phyloP scores from a whole-genome alignment of 2,797 vertebrate genomes.

The Gobio occitaniae region DNA sequence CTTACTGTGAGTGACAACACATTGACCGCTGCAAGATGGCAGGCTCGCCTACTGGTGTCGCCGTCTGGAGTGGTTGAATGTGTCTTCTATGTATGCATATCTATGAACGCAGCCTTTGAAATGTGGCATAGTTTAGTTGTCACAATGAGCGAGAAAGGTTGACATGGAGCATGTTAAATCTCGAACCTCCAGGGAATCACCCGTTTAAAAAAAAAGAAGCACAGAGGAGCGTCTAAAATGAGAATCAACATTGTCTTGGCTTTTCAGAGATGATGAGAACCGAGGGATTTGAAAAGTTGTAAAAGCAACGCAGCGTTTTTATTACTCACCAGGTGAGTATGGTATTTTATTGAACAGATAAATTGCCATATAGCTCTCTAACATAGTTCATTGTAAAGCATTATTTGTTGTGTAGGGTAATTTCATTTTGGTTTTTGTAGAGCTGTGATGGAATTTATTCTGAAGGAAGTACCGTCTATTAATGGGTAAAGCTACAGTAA shows the following conservation, averaged over 20 bases:
- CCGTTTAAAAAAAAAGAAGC: no score
- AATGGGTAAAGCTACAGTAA: neutral
- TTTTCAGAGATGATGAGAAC: neutral
- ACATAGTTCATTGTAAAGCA: neutral
- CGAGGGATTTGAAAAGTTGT: neutral
- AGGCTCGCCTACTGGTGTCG: no score
- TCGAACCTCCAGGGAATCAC: no score
- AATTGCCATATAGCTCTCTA: neutral
- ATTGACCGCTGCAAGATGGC: no score
- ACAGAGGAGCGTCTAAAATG: neutral
- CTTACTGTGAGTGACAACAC: no score
- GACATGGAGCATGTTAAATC: no score
- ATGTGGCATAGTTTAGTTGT: no score
- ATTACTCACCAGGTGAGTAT: neutral
- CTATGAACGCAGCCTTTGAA: no score
- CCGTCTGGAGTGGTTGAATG: no score
- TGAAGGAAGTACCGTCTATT: neutral
- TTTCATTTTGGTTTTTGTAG: neutral
- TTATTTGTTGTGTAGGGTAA: neutral
- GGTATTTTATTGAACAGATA: neutral
- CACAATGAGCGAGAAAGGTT: no score
- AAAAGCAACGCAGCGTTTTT: neutral
- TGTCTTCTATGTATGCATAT: no score
- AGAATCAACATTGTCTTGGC: constrained; percentile 4
- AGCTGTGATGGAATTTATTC: neutral